Percentiles rank a stretch among this genome's conserved stretches.
Evolutionary conservation across 2,888 invertebrate species (phyloP).

Genomic region (Xanthia icteritia): DNA sequence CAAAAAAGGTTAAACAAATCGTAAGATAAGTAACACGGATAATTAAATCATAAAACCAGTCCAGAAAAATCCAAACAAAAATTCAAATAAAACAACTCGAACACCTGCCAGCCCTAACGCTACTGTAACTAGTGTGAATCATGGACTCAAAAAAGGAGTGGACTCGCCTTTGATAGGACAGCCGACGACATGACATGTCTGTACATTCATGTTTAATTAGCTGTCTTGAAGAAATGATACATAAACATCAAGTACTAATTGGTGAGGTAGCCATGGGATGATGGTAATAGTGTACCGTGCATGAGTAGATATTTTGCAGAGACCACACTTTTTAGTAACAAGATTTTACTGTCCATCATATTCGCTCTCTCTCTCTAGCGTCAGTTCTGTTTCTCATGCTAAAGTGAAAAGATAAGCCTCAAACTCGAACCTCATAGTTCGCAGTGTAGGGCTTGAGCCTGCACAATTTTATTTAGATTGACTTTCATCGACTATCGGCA

Average conservation of each 20-base stretch:
- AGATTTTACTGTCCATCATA: neutral
- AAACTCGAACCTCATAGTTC: neutral
- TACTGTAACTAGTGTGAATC: conserved; percentile 66
- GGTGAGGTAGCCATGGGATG: conserved; percentile 57
- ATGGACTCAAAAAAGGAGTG: conserved; percentile 68
- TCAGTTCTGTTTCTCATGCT: neutral
- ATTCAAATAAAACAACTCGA: conserved; percentile 28
- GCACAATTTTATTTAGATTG: neutral
- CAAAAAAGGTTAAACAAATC: neutral
- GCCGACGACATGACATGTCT: conserved; percentile 65
- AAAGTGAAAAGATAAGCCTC: neutral
- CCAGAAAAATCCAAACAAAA: conserved; percentile 12
- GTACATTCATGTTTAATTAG: conserved; percentile 66
- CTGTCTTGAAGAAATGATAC: conserved; percentile 65
- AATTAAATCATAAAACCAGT: conserved; percentile 11
- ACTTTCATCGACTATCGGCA: neutral
- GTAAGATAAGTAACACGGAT: conserved; percentile 11
- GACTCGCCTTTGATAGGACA: conserved; percentile 66
- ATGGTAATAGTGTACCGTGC: conserved; percentile 55
- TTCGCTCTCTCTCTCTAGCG: neutral
- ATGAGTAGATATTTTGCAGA: conserved; percentile 22
- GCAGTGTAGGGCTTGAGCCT: neutral
- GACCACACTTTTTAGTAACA: neutral
- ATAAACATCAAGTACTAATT: conserved; percentile 68
- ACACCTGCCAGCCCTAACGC: conserved; percentile 59